Conservation (phyloP, 2,797 vertebrate species). For the Sebastes taczanowskii region DNA sequence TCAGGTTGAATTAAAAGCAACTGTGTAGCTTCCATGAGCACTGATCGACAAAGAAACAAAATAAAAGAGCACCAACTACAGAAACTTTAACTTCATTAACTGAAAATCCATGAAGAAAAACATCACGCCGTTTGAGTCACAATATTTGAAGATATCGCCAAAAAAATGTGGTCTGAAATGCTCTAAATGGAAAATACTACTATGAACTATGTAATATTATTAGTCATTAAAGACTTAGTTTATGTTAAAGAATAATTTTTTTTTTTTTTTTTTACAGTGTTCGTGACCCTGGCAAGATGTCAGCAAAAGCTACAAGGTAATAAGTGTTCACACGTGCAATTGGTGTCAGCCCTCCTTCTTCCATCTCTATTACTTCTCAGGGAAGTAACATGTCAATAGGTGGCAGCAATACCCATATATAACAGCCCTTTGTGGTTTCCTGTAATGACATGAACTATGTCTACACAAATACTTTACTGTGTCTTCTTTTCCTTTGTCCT, state of each 20-base stretch:
- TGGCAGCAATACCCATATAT: background rate
- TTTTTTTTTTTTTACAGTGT: constrained; percentile 18
- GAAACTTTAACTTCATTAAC: background rate
- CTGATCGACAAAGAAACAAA: background rate
- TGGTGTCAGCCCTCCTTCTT: background rate
- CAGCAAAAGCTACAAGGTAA: constrained; percentile 24
- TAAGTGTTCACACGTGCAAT: background rate
- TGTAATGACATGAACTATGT: background rate
- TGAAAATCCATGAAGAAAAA: background rate
- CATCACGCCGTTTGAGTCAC: background rate
- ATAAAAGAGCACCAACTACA: background rate
- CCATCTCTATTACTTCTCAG: background rate
- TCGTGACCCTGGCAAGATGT: constrained; percentile 22
- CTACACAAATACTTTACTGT: background rate
- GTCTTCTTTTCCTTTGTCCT: constrained; percentile 2
- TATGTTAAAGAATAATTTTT: background rate
- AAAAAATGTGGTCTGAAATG: background rate
- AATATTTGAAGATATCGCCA: background rate
- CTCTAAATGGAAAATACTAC: background rate
- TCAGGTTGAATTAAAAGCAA: no score
- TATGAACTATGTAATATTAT: background rate
- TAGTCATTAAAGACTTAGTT: background rate
- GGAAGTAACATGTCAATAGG: background rate
- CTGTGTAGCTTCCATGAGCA: no score
- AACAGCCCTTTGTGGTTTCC: background rate